These are phyloP conservation scores for Campylomormyrus tamandua DNA, from an alignment of 2,113 vertebrate genomes.

Conservation along the genomic window DNA sequence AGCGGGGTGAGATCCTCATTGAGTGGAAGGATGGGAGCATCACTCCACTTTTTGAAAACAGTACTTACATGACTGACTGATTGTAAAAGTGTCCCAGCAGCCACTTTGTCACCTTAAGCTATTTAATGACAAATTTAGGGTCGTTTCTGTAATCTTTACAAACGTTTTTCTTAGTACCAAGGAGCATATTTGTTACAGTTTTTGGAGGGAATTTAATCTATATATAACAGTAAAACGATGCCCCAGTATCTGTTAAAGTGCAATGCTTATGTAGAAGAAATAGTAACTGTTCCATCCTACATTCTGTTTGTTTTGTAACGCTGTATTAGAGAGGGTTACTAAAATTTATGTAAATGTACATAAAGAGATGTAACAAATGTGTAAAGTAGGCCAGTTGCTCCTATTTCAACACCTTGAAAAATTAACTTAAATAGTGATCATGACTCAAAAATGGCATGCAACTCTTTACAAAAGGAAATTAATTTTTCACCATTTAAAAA, in stretches of 20 bases:
- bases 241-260: neutral
- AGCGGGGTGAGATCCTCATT: constrained; percentile 70
- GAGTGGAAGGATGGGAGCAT: constrained; percentile 76
- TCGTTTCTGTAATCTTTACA: neutral
- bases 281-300: neutral
- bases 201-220: neutral
- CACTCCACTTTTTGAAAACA: constrained; percentile 68
- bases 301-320: neutral
- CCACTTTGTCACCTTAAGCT: neutral
- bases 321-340: neutral
- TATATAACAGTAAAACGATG: neutral
- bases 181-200: neutral
- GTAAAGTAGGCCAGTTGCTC: neutral
- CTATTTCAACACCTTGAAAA: neutral
- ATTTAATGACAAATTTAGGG: neutral
- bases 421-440: neutral
- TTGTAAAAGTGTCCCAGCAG: neutral
- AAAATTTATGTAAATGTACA: neutral
- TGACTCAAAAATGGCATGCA: neutral
- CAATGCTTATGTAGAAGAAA: neutral
- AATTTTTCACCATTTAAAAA: neutral
- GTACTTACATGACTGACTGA: constrained; percentile 40
- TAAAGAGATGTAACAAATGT: neutral
- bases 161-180: neutral
- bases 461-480: neutral